phyloP scores from a whole-genome alignment of 2,797 vertebrate species.

The Macropodus opercularis region DNA sequence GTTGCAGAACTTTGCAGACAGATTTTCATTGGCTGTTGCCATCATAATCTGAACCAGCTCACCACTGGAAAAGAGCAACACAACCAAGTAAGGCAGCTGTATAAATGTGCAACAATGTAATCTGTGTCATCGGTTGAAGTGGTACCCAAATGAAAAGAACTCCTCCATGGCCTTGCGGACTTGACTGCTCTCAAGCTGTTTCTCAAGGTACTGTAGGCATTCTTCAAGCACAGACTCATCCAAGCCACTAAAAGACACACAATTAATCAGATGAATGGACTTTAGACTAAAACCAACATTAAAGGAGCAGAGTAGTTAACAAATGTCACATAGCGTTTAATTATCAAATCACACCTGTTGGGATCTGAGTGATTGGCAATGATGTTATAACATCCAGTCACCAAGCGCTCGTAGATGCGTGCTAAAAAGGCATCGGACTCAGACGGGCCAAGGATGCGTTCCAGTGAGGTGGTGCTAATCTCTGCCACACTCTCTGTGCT shows the following conservation, averaged over 20 bases:
- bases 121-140: not conserved
- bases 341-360: constrained; percentile 81
- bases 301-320: not conserved
- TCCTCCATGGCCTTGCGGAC: constrained; percentile 99
- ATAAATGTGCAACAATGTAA: constrained; percentile 2
- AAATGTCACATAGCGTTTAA: not conserved
- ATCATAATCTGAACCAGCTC: constrained; percentile 99
- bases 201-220: constrained; percentile 96
- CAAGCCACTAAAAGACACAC: constrained; percentile 87
- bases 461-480: constrained; percentile 93
- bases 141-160: constrained; percentile 96
- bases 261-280: not conserved
- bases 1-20: constrained; percentile 98
- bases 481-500: constrained; percentile 97
- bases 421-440: constrained; percentile 96
- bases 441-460: constrained; percentile 93
- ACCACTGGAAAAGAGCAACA: constrained; percentile 79
- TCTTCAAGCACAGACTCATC: constrained; percentile 96
- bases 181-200: constrained; percentile 94
- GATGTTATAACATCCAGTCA: constrained; percentile 96
- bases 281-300: constrained; percentile 1
- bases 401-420: constrained; percentile 92
- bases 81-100: constrained; percentile 1
- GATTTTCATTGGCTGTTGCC: constrained; percentile 96
- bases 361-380: constrained; percentile 95